phyloP scores from a whole-genome alignment of 2,888 invertebrate genomes.

The Malthinus seriepunctatus region DNA sequence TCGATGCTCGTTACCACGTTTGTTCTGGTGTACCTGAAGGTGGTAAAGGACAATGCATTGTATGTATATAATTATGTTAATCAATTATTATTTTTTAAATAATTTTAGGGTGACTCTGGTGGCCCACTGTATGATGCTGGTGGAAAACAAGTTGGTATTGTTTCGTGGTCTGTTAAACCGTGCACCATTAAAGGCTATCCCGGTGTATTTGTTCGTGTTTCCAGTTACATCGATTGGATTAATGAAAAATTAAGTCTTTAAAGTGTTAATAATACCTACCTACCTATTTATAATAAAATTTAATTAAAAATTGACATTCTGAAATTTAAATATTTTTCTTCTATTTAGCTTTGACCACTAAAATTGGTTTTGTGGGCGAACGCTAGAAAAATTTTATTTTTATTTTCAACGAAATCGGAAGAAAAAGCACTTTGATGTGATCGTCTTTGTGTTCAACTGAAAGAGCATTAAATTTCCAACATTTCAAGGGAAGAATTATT shows the following conservation, averaged over 20 bases:
- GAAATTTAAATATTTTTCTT: too few species aligned
- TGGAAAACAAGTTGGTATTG: constrained; percentile 30
- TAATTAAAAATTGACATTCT: too few species aligned
- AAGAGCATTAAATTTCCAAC: too few species aligned
- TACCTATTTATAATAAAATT: too few species aligned
- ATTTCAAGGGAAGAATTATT: too few species aligned
- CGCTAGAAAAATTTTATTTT: too few species aligned
- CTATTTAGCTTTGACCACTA: too few species aligned
- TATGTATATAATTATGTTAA: constrained; percentile 27
- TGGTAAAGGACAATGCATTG: constrained; percentile 42
- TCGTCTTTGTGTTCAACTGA: too few species aligned
- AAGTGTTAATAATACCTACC: too few species aligned
- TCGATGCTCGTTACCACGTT: constrained; percentile 28
- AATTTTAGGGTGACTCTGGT: constrained; percentile 45
- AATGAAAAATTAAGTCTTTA: too few species aligned
- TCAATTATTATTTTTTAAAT: not conserved
- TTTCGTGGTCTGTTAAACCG: constrained; percentile 48
- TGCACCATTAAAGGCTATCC: constrained; percentile 53
- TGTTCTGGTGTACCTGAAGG: constrained; percentile 52
- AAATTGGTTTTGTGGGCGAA: too few species aligned
- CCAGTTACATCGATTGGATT: constrained; percentile 11
- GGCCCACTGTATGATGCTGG: constrained; percentile 51
- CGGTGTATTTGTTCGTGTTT: constrained; percentile 41
- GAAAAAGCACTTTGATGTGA: constrained; percentile 51
- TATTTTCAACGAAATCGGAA: too few species aligned